These are phyloP conservation scores for Drosophila limbata DNA, from an alignment of 2,888 invertebrate genomes.

Conservation along the genomic window DNA sequence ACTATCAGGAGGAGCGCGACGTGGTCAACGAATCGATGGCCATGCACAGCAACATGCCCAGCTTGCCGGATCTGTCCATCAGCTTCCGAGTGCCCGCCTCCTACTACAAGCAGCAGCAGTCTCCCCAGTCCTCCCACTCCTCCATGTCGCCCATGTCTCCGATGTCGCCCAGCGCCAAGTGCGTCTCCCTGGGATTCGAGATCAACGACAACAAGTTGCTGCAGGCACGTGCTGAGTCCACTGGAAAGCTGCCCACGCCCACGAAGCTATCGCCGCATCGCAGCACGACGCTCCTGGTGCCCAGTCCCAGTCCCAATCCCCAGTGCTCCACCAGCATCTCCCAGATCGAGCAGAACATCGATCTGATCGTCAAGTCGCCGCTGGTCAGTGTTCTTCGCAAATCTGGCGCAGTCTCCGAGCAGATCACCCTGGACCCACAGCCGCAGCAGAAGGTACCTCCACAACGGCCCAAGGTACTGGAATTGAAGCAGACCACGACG, in stretches of 20 bases:
- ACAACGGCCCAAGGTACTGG: constrained; percentile 69
- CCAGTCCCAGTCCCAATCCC: constrained; percentile 46
- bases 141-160: constrained; percentile 55
- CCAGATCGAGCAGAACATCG: constrained; percentile 84
- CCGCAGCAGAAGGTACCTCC: too few relatives aligned
- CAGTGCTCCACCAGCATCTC: constrained; percentile 30
- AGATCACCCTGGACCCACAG: constrained; percentile 25
- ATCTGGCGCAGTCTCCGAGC: constrained; percentile 60
- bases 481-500: constrained; percentile 57
- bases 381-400: constrained; percentile 83
- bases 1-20: constrained; percentile 86
- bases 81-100: constrained; percentile 74
- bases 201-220: constrained; percentile 84
- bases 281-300: constrained; percentile 54
- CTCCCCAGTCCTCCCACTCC: constrained; percentile 25
- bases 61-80: constrained; percentile 83
- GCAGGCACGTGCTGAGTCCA: constrained; percentile 62
- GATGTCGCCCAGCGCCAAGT: constrained; percentile 58
- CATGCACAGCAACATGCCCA: constrained; percentile 82
- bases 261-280: constrained; percentile 56
- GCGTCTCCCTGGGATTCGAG: constrained; percentile 82
- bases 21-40: constrained; percentile 17
- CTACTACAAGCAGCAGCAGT: constrained; percentile 55
- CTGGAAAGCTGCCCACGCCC: constrained; percentile 48
- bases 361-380: constrained; percentile 83